Base-by-base conservation (phyloP, 2,797 vertebrate species). In the Peromyscus melanophrys region DNA sequence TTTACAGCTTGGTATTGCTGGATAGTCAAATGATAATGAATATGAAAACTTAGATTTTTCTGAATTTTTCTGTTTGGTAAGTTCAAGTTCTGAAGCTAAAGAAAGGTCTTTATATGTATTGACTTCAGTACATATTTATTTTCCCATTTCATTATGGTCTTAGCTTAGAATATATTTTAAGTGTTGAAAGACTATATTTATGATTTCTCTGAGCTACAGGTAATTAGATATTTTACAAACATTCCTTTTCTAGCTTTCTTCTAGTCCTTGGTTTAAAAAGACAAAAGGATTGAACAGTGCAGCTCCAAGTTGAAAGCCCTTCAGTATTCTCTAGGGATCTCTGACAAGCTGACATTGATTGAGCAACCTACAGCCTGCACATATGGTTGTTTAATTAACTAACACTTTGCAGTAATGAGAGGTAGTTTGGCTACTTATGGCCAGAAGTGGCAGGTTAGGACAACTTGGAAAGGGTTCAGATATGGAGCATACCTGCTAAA, bases 311-410 rank as follows among this genome's bases (percentile, higher is more conserved):
- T 43, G n/a, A 75, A 78, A 92, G 71, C 7, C 52, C 25, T 91
- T 93, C 34, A 9, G 19, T 78, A n/a, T 65, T 89, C 85, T 95
- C 91, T 55, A 81, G 76, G 27, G 34, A 37, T 75, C 34, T 75
- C 49, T 92, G 71, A 59, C 77, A 95, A 90, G 81, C 9, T 92
- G 84, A 81, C 73, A 71, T 7, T 65, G 85, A 91, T 77, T 95
- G 52, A 91, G 29, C 57, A 89, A 65, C 75, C 78, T 75, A 75
- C 37, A 65, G 57, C 25, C 63, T n/a, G 69, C 34, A 37, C 94
- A 92, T 90, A 76, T 25, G 67, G 78, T 49, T 87, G 59, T 83
- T 95, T 80, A 96, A 96, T 94, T 94, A 97, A 94, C 89, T 95
- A 91, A 71, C 63, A 80, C 75, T 96, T 83, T 85, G 37, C 34